These are phyloP conservation scores for Corticium candelabrum DNA, from an alignment of 37 sponge, comb jelly and placozoan species.

Conservation along the genomic window DNA sequence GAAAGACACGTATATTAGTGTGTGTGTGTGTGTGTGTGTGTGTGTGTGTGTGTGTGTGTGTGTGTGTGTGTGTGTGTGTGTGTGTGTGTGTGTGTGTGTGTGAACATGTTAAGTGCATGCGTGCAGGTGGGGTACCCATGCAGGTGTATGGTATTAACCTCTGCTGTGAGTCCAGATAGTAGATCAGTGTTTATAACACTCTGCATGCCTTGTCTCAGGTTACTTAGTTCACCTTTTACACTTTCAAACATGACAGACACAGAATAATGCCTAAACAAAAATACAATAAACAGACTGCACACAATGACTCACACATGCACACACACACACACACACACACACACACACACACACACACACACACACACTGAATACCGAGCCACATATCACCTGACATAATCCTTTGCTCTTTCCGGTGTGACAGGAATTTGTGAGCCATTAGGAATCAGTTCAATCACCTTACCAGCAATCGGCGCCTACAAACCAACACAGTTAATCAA, in stretches of 20 bases:
- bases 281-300: neutral
- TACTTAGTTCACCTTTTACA: constrained; percentile 64
- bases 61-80: too few relatives aligned
- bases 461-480: constrained; percentile 42
- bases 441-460: constrained; percentile 53
- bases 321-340: too few relatives aligned
- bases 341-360: too few relatives aligned
- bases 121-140: too few relatives aligned
- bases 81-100: too few relatives aligned
- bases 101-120: too few relatives aligned
- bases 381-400: constrained; percentile 65
- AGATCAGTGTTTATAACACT: constrained; percentile 68
- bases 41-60: too few relatives aligned
- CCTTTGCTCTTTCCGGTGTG: constrained; percentile 61
- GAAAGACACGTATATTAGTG: neutral
- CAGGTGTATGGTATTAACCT: too few relatives aligned
- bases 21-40: neutral
- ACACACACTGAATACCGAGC: too few relatives aligned
- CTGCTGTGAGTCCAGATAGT: constrained; percentile 68
- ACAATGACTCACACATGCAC: too few relatives aligned
- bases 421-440: constrained; percentile 72
- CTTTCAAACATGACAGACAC: constrained; percentile 70
- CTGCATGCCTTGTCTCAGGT: constrained; percentile 65
- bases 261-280: constrained; percentile 48
- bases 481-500: neutral